Percentiles rank a stretch among this genome's conserved stretches.
phyloP scores from a whole-genome alignment of 2,113 vertebrate genomes.

The Gymnogyps californianus region DNA sequence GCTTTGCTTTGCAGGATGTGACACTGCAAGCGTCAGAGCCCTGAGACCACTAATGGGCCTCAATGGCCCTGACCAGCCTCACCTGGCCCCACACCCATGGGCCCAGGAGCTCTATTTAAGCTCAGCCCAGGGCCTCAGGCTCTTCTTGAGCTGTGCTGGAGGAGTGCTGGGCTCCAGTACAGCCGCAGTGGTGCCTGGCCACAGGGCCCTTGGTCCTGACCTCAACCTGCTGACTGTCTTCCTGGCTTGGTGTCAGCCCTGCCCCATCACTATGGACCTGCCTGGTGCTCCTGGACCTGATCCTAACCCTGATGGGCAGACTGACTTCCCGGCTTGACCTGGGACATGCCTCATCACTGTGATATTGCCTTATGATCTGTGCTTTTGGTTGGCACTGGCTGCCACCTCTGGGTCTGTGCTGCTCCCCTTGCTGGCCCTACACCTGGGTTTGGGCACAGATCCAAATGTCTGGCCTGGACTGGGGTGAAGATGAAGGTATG shows the following conservation, averaged over 20 bases:
- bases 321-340: neutral
- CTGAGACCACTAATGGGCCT: neutral
- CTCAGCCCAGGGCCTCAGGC: neutral
- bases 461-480: neutral
- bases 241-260: neutral
- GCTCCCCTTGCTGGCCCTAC: neutral
- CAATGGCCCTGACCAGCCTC: neutral
- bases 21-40: neutral
- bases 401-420: neutral
- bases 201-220: neutral
- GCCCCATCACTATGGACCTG: neutral
- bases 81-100: neutral
- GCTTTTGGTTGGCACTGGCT: neutral
- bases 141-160: neutral
- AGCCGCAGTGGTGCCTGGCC: neutral
- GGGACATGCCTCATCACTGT: neutral
- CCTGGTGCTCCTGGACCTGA: neutral
- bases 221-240: neutral
- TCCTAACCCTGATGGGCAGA: neutral
- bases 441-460: neutral
- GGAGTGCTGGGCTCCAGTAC: neutral
- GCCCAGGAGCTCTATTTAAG: neutral
- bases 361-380: neutral
- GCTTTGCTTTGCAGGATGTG: neutral
- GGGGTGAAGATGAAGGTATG: neutral